phyloP scores from a whole-genome alignment of 2,797 vertebrate species.

The Nannoperca australis region DNA sequence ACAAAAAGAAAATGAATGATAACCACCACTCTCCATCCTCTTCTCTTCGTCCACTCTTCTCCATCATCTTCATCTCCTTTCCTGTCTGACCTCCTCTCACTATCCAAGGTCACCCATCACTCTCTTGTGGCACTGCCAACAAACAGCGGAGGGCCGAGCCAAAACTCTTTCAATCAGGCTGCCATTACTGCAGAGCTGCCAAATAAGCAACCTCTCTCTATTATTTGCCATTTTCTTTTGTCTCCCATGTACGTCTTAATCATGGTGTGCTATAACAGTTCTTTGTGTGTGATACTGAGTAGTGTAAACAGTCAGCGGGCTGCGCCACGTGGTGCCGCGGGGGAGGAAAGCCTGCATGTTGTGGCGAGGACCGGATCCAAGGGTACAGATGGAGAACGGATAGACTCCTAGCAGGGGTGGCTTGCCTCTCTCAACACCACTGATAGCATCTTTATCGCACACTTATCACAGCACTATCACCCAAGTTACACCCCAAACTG shows the following conservation, averaged over 20 bases:
- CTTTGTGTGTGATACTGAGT: slow-evolving; percentile 76
- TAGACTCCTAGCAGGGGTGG: slow-evolving; percentile 72
- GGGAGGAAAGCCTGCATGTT: slow-evolving; percentile 69
- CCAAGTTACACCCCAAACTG: slow-evolving; percentile 38
- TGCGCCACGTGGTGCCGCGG: slow-evolving; percentile 66
- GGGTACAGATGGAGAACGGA: slow-evolving; percentile 82
- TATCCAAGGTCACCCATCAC: slow-evolving; percentile 81
- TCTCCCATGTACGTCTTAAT: slow-evolving; percentile 66
- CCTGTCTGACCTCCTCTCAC: slow-evolving; percentile 55
- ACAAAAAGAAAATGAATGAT: slow-evolving; percentile 48
- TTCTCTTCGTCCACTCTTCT: slow-evolving; percentile 25
- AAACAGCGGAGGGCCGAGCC: slow-evolving; percentile 54
- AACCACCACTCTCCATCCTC: slow-evolving; percentile 55
- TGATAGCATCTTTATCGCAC: slow-evolving; percentile 79
- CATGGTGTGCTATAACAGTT: slow-evolving; percentile 65
- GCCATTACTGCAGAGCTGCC: slow-evolving; percentile 41
- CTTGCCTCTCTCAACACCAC: slow-evolving; percentile 68
- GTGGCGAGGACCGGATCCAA: slow-evolving; percentile 68
- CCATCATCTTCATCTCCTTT: slow-evolving; percentile 54
- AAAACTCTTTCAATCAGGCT: slow-evolving; percentile 55
- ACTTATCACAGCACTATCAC: slow-evolving; percentile 63
- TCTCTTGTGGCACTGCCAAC: slow-evolving; percentile 68
- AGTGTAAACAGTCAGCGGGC: slow-evolving; percentile 81
- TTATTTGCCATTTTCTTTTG: slow-evolving; percentile 66
- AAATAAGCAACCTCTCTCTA: slow-evolving; percentile 45